A percentile compares a stretch with the other conserved stretches of the same genome.
Evolutionary conservation across 2,888 invertebrate genomes (phyloP).

Genomic region (Formica aserva): DNA sequence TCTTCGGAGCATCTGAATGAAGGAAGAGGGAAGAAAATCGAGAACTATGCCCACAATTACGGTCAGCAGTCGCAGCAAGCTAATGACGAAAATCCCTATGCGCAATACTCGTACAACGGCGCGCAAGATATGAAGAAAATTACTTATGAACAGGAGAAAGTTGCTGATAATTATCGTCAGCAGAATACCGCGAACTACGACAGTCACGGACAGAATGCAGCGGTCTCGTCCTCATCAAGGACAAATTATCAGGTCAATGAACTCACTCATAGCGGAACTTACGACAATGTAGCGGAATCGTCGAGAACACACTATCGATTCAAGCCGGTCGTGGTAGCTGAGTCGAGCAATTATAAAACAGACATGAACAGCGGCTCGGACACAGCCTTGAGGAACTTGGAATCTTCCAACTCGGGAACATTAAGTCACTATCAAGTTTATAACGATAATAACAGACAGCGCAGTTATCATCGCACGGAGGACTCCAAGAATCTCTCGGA

Average conservation of each 20-base stretch:
- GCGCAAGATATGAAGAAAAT: slow-evolving; percentile 60
- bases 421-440: slow-evolving; percentile 59
- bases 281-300: slow-evolving; percentile 7
- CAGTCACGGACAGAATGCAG: slow-evolving; percentile 56
- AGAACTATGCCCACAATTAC: slow-evolving; percentile 73
- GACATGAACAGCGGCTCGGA: neutral
- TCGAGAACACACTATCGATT: slow-evolving; percentile 58
- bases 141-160: slow-evolving; percentile 73
- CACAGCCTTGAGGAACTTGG: slow-evolving; percentile 50
- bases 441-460: slow-evolving; percentile 64
- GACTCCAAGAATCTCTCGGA: slow-evolving; percentile 78
- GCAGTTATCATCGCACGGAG: slow-evolving; percentile 77
- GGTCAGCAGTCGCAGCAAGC: slow-evolving; percentile 45
- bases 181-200: slow-evolving; percentile 65
- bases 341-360: slow-evolving; percentile 65
- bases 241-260: slow-evolving; percentile 65
- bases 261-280: slow-evolving; percentile 29
- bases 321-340: slow-evolving; percentile 79
- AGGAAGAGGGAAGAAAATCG: slow-evolving; percentile 69
- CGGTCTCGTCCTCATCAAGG: slow-evolving; percentile 64
- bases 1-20: slow-evolving; percentile 21
- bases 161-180: slow-evolving; percentile 70
- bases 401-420: slow-evolving; percentile 54
- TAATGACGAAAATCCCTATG: slow-evolving; percentile 46
- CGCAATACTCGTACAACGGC: slow-evolving; percentile 58